Percentiles rank a stretch among this genome's conserved stretches.
Evolutionary conservation across 2,888 invertebrate genomes (phyloP).

Genomic region (Melangyna quadrimaculata): DNA sequence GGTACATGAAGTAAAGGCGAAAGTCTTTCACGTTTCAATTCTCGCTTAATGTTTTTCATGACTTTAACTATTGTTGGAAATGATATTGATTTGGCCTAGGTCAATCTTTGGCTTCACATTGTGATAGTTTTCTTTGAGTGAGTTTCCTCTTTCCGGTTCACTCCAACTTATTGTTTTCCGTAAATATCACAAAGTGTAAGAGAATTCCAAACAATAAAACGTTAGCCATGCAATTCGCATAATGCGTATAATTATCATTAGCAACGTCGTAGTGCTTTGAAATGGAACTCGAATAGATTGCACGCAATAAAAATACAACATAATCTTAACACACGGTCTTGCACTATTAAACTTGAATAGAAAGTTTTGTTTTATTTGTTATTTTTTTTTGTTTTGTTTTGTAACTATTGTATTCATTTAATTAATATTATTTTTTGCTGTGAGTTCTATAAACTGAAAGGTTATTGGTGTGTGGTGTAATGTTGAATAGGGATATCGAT

Average conservation of each 20-base stretch:
- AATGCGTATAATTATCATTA: neutral
- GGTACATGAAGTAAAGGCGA: neutral
- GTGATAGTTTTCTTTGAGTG: neutral
- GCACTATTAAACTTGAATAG: conserved; percentile 65
- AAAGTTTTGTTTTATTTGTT: conserved; percentile 54
- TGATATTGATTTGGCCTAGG: neutral
- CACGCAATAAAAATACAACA: conserved; percentile 32
- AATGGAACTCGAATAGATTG: conserved; percentile 32
- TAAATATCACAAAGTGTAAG: conserved; percentile 3
- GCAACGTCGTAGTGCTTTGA: conserved; percentile 1
- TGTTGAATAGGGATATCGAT: neutral
- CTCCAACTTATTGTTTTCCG: conserved; percentile 9
- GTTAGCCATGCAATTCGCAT: conserved; percentile 2
- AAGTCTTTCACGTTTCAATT: neutral
- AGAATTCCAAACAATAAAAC: neutral
- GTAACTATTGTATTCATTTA: conserved; percentile 44
- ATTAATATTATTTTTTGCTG: conserved; percentile 55
- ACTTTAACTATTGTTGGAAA: neutral
- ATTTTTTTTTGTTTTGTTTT: conserved; percentile 30
- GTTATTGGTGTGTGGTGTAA: conserved; percentile 35
- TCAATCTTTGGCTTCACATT: neutral
- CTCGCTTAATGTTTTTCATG: neutral
- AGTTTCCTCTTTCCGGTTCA: neutral
- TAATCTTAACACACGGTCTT: conserved; percentile 34
- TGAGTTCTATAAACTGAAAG: conserved; percentile 61